A percentile compares a stretch with the other conserved stretches of the same genome.
phyloP scores from a whole-genome alignment of 2,797 vertebrate species.

The Paratrypauchen microcephalus region DNA sequence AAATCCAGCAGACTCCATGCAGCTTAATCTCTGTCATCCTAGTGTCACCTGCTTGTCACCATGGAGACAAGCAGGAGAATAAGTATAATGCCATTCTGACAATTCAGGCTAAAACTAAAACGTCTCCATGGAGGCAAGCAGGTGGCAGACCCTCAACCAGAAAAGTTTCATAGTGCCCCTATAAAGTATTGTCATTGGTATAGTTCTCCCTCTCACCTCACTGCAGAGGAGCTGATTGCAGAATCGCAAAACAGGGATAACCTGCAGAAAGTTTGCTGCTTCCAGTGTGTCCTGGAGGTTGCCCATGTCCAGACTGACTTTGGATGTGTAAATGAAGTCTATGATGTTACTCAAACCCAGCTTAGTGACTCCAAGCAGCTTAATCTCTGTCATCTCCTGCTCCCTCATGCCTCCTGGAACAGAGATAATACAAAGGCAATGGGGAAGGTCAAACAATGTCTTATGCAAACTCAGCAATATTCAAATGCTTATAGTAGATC shows the following conservation, averaged over 20 bases:
- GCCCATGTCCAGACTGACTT: constrained; percentile 71
- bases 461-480: constrained; percentile 20
- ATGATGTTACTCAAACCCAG: constrained; percentile 81
- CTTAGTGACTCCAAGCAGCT: constrained; percentile 80
- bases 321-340: constrained; percentile 83
- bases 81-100: too few species aligned
- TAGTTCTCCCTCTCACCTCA: constrained; percentile 66
- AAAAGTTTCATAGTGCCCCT: too few species aligned
- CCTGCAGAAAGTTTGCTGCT: constrained; percentile 83
- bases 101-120: too few species aligned
- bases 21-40: too few species aligned
- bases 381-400: constrained; percentile 80
- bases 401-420: constrained; percentile 82
- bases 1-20: too few species aligned
- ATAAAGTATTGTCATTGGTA: neutral
- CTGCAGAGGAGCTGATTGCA: constrained; percentile 82
- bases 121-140: too few species aligned
- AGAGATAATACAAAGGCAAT: constrained; percentile 10
- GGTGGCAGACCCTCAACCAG: too few species aligned
- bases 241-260: constrained; percentile 80
- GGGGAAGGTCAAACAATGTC: constrained; percentile 31
- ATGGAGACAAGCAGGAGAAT: too few species aligned
- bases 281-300: constrained; percentile 83
- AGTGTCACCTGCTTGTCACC: too few species aligned
- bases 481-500: constrained; percentile 1